Conservation (phyloP, 2,888 invertebrate genomes). For the Anodontia alba region DNA sequence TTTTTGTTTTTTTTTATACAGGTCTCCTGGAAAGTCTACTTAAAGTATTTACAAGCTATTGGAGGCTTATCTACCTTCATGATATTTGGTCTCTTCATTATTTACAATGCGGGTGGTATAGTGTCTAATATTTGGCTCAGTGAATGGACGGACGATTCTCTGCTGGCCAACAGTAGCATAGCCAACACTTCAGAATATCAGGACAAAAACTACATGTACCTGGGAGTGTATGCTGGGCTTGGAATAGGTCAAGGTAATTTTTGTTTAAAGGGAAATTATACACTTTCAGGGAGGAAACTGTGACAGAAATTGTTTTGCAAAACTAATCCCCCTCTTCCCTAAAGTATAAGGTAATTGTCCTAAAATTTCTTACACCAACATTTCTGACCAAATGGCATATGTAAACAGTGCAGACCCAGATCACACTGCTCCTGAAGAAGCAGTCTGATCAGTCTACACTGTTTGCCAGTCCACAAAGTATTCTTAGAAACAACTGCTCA, state of each 20-base stretch:
- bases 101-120: slow-evolving; percentile 78
- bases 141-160: slow-evolving; percentile 82
- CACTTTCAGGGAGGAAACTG: too few species aligned
- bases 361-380: too few species aligned
- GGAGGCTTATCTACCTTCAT: slow-evolving; percentile 90
- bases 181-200: slow-evolving; percentile 63
- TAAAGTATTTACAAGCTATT: slow-evolving; percentile 93
- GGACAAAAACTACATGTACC: slow-evolving; percentile 79
- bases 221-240: slow-evolving; percentile 85
- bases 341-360: too few species aligned
- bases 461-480: too few species aligned
- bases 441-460: too few species aligned
- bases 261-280: too few species aligned
- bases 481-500: too few species aligned
- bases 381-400: too few species aligned
- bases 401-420: too few species aligned
- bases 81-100: slow-evolving; percentile 88
- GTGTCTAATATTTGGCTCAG: slow-evolving; percentile 82
- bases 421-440: too few species aligned
- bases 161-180: slow-evolving; percentile 64
- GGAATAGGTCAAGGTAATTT: slow-evolving; percentile 80
- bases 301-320: too few species aligned
- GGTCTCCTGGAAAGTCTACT: slow-evolving; percentile 95
- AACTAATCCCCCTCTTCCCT: too few species aligned
- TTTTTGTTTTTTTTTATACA: slow-evolving; percentile 53